Conservation (phyloP, 2,888 invertebrate species). For the Vandiemenella viatica region DNA sequence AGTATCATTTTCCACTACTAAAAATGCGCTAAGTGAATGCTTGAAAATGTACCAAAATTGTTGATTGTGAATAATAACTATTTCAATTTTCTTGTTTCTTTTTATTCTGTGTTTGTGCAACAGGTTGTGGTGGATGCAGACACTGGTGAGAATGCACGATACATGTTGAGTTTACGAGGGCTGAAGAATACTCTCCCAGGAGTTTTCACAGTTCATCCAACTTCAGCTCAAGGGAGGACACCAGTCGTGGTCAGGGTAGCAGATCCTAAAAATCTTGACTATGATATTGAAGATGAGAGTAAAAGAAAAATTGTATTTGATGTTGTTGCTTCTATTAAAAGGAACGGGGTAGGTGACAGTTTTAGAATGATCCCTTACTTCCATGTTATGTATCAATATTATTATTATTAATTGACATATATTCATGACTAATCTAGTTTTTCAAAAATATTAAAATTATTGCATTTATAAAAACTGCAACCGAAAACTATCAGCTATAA, state of each 20-base stretch:
- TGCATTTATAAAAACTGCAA: too few species aligned
- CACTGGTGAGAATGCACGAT: constrained; percentile 57
- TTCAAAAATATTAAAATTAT: too few species aligned
- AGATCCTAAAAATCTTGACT: constrained; percentile 50
- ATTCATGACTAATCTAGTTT: too few species aligned
- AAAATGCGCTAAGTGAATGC: too few species aligned
- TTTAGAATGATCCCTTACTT: neutral
- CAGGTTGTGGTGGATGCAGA: constrained; percentile 59
- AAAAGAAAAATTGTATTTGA: constrained; percentile 48
- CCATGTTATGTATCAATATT: neutral
- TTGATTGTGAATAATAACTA: too few species aligned
- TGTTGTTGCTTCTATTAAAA: constrained; percentile 43
- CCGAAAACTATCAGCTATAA: too few species aligned
- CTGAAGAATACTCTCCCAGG: constrained; percentile 37
- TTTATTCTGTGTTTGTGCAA: too few species aligned
- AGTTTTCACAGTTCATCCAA: constrained; percentile 48
- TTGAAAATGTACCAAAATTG: too few species aligned
- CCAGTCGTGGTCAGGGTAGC: constrained; percentile 57
- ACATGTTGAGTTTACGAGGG: constrained; percentile 44
- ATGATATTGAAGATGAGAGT: constrained; percentile 45
- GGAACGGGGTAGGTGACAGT: constrained; percentile 29
- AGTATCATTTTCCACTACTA: too few species aligned
- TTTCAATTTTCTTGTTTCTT: too few species aligned
- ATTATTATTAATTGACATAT: too few species aligned
- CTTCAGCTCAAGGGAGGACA: constrained; percentile 52